phyloP scores from a whole-genome alignment of 37 sponge, comb jelly and placozoan species.

The Ephydatia muelleri region DNA sequence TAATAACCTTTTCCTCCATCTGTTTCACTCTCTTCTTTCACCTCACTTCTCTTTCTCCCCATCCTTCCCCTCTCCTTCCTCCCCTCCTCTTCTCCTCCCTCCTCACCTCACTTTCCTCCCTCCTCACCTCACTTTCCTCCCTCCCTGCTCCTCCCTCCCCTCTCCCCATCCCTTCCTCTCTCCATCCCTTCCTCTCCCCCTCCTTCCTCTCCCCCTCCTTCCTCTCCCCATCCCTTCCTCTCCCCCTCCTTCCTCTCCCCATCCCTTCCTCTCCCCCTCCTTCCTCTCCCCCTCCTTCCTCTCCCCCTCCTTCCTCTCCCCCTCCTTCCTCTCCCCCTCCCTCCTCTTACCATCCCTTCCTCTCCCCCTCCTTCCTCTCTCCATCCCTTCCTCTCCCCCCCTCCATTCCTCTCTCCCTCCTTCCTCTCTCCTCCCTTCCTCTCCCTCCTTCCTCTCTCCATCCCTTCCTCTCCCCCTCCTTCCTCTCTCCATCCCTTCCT shows the following conservation, averaged over 20 bases:
- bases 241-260: background rate
- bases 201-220: background rate
- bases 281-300: background rate
- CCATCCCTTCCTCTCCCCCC: background rate
- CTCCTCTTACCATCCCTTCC: too few species aligned
- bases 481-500: too few species aligned
- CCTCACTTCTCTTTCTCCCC: too few species aligned
- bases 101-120: background rate
- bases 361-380: background rate
- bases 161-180: background rate
- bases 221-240: background rate
- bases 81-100: too few species aligned
- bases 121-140: background rate
- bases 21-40: too few species aligned
- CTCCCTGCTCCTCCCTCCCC: background rate
- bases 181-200: too few species aligned
- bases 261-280: background rate
- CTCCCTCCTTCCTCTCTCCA: constrained; percentile 6
- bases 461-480: background rate
- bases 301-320: background rate
- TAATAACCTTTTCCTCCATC: too few species aligned
- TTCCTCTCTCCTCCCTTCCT: background rate
- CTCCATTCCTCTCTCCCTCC: too few species aligned
- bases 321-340: background rate
- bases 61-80: too few species aligned